phyloP scores from a whole-genome alignment of 2,888 invertebrate genomes.

The Synergus itoensis region DNA sequence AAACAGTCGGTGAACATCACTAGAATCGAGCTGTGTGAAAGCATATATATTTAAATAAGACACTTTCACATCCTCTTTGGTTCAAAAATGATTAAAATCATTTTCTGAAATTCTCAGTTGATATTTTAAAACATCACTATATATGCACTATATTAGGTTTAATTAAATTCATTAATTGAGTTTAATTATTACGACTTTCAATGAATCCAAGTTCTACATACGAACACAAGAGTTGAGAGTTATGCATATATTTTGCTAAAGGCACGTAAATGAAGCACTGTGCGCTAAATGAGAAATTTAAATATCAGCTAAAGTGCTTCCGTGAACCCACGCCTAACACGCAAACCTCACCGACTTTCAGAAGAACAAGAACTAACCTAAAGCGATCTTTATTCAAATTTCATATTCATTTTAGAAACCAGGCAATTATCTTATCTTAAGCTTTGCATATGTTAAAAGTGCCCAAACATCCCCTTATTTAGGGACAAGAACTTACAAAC shows the following conservation, averaged over 20 bases:
- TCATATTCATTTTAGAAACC: slow-evolving; percentile 18
- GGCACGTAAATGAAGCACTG: slow-evolving; percentile 13
- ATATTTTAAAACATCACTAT: too few species aligned
- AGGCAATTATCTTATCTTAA: slow-evolving; percentile 20
- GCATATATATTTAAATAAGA: background rate
- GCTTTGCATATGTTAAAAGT: background rate
- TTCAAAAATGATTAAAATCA: too few species aligned
- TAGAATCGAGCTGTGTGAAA: slow-evolving; percentile 1
- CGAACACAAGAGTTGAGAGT: too few species aligned
- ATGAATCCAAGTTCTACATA: background rate
- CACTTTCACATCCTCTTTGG: too few species aligned
- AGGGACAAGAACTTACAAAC: slow-evolving; percentile 13
- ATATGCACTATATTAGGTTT: too few species aligned
- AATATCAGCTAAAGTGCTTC: slow-evolving; percentile 30
- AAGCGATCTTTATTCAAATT: slow-evolving; percentile 34
- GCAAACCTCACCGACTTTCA: slow-evolving; percentile 2
- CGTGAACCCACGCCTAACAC: slow-evolving; percentile 15
- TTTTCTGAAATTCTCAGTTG: too few species aligned
- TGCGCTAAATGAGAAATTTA: slow-evolving; percentile 15
- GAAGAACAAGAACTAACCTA: slow-evolving; percentile 17
- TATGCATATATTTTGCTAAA: background rate
- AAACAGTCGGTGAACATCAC: background rate
- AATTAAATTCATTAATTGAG: too few species aligned
- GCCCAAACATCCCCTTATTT: slow-evolving; percentile 13
- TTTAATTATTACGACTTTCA: background rate